Base-by-base conservation (phyloP, 1,140 invertebrate species). In the Nymphalis io region DNA sequence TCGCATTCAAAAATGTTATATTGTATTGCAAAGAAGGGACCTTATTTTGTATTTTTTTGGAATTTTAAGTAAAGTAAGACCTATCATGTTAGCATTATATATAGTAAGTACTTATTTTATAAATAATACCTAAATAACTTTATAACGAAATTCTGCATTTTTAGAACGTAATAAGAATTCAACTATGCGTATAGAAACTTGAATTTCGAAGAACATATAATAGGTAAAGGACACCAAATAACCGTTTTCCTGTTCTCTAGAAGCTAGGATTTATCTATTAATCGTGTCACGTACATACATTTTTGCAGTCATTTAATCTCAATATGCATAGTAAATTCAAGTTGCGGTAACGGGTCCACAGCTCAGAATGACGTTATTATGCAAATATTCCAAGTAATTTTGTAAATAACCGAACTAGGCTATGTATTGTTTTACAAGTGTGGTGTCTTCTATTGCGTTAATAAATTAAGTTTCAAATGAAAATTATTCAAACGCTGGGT, bases 311-410 rank as follows among this genome's bases (percentile, higher is more conserved):
- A 68, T 42, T 51, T 60, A 61, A 63, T 59, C 18, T 67, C 23
- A 33, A 57, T 62, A 16, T 40, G 60, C 53, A 53, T 61, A 59
- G 58, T 66, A 71, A 66, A 55, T 53, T 21, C n/a, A 60, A 27
- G 63, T 51, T 59, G 42, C 63, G 42, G 68, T 68, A 40, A 60
- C 13, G 5, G 11, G 33, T 38, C 42, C 60, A 27, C 53, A 53
- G 33, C 39, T 39, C 10, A 20, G 18, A 53, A 70, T 72, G 59
- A 67, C 70, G 70, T 18, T 63, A 72, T 72, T 72, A 68, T 68
- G 70, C 60, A 72, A 72, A 72, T 66, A 38, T 55, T 13, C 20
- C 27, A 13, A 60, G 70, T 64, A 23, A 42, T 65, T 57, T 46
- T 65, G 51, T 55, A 59, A 70, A 58, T 51, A 64, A n/a, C 40